Conservation (phyloP, 1,140 invertebrate genomes). For the Phymorhynchus buccinoides region DNA sequence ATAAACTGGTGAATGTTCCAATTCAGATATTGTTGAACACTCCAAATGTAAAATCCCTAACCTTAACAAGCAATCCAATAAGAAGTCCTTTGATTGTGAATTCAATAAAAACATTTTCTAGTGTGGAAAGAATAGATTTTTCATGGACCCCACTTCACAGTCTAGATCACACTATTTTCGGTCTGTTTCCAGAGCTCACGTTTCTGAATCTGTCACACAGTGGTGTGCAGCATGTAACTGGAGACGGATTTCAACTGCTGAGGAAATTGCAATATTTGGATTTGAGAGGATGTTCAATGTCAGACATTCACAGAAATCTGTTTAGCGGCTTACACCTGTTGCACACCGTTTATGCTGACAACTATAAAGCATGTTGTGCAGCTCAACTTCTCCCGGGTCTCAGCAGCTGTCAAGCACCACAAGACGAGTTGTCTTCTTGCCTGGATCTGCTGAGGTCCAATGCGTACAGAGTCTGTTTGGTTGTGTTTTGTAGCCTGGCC, state of each 20-base stretch:
- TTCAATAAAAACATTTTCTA: not conserved
- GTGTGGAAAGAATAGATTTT: not conserved
- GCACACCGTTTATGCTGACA: constrained; percentile 36
- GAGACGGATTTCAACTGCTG: not conserved
- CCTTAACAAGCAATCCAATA: constrained; percentile 38
- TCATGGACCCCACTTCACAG: not conserved
- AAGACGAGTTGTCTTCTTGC: not conserved
- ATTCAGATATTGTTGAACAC: not conserved
- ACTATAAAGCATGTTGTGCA: constrained; percentile 48
- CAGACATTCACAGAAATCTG: constrained; percentile 14
- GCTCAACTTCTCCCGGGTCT: constrained; percentile 1
- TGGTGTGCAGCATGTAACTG: not conserved
- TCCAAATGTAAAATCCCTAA: constrained; percentile 17
- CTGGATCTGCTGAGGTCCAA: not conserved
- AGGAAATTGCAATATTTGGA: not conserved
- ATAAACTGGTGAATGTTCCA: not conserved
- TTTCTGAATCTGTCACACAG: not conserved
- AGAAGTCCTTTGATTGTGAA: constrained; percentile 36
- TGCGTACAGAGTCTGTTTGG: not conserved
- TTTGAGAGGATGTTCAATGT: not conserved
- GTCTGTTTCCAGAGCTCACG: not conserved
- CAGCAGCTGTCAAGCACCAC: constrained; percentile 45
- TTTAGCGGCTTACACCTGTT: constrained; percentile 42
- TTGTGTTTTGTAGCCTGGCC: not conserved
- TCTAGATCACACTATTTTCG: not conserved